These are phyloP conservation scores for Andrena haemorrhoa DNA, from an alignment of 2,888 invertebrate genomes.

Conservation along the genomic window DNA sequence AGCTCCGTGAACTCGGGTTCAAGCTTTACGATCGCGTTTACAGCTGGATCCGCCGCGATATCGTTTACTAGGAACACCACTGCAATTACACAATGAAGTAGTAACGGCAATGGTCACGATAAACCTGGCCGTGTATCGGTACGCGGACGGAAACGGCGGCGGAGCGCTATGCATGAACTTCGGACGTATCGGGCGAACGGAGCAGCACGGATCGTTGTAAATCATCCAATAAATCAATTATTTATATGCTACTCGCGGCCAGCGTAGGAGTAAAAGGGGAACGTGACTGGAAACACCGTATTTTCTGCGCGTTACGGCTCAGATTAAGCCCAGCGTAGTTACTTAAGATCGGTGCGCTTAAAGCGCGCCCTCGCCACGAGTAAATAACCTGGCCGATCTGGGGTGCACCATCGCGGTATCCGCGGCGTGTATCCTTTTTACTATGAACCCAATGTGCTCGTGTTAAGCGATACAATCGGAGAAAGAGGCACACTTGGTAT, in stretches of 20 bases:
- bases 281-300: conserved; percentile 42
- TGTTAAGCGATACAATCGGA: conserved; percentile 15
- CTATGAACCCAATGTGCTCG: background rate
- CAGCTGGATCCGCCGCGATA: conserved; percentile 73
- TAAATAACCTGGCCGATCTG: conserved; percentile 28
- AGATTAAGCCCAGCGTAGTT: conserved; percentile 38
- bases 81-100: conserved; percentile 76
- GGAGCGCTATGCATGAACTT: conserved; percentile 57
- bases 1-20: conserved; percentile 78
- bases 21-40: conserved; percentile 75
- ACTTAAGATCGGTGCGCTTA: conserved; percentile 23
- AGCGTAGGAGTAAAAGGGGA: conserved; percentile 38
- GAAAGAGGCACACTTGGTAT: conserved; percentile 7
- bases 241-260: conserved; percentile 47
- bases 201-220: conserved; percentile 46
- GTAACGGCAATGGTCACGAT: conserved; percentile 74
- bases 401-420: conserved; percentile 16
- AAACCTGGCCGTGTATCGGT: conserved; percentile 57
- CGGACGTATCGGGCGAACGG: conserved; percentile 50
- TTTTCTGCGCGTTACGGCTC: conserved; percentile 29
- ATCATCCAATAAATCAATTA: conserved; percentile 70
- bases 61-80: conserved; percentile 74
- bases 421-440: conserved; percentile 9
- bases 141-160: conserved; percentile 42
- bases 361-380: background rate